A percentile compares a stretch with the other conserved stretches of the same genome.
Conservation (phyloP, 2,797 vertebrate species). For the Callimico goeldii region DNA sequence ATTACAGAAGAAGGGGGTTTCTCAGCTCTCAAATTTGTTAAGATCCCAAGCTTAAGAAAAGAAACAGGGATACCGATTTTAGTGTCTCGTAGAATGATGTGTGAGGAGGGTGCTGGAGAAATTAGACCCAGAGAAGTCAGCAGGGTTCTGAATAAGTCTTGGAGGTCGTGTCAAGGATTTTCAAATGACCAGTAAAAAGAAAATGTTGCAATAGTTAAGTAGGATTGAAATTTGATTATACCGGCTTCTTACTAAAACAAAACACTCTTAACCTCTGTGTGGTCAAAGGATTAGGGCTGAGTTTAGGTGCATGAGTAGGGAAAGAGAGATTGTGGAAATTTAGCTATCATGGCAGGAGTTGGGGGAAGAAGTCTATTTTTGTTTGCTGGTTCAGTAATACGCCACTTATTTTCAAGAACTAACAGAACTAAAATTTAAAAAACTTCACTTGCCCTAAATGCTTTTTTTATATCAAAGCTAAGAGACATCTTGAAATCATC, state of each 20-base stretch:
- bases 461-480: neutral
- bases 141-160: neutral
- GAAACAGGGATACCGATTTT: neutral
- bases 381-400: neutral
- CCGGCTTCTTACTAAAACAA: neutral
- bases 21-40: neutral
- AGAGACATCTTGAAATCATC: neutral
- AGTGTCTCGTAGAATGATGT: neutral
- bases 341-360: fast-evolving
- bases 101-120: neutral
- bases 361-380: neutral
- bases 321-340: neutral
- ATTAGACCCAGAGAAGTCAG: neutral
- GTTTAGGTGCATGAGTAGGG: fast-evolving
- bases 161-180: neutral
- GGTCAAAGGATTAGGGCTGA: neutral
- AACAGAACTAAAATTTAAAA: neutral
- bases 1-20: neutral
- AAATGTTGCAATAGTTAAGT: neutral
- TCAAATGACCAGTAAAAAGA: neutral
- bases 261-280: neutral
- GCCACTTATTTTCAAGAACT: neutral
- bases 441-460: neutral
- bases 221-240: neutral
- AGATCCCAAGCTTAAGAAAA: neutral